Base-by-base conservation (phyloP, 2,888 invertebrate species). In the Parascotia fuliginaria region DNA sequence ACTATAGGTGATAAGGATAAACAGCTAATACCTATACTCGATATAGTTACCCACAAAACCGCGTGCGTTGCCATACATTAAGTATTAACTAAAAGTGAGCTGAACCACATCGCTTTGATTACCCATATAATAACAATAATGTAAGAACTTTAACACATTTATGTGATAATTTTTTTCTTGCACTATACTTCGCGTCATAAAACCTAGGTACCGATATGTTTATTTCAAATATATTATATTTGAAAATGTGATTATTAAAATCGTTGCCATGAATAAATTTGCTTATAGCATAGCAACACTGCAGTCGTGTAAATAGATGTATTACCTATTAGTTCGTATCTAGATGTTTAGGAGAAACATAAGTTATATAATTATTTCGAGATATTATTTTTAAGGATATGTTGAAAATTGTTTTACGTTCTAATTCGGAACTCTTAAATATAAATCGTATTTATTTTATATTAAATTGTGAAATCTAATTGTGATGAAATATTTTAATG, bases 401-500 rank as follows among this genome's bases (percentile, higher is more conserved):
- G 55, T 61, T 54, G 48, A 55, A 55, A 48, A 31, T 38, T 51
- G 47, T 52, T 66, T 61, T 63, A 44, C 51, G 36, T 63, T 60
- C 55, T 69, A 60, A 67, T 59, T 55, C 55, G 43, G 19, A 55
- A 52, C 44, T 55, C 27, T 45, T 58, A 38, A 34, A 45, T 48
- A 61, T 47, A 62, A 68, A 69, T 61, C 57, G 68, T 83, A 81
- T 83, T 85, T 83, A 85, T 83, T 83, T 77, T 71, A 65, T 78
- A 72, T 76, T 79, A 78, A 81, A 81, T 79, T 79, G 73, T 79
- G 75, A 73, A 83, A 79, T 78, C 69, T 77, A 76, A 85, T 81
- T 89, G 87, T 89, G 88, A 89, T 90, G 85, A 85, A 81, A 81
- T 87, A 83, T 85, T 85, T 85, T 85, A 89, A 89, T 88, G 89